Percentiles rank a stretch among this genome's conserved stretches.
Evolutionary conservation across 2,113 vertebrate genomes (phyloP).

Genomic region (Falcunculus frontatus): DNA sequence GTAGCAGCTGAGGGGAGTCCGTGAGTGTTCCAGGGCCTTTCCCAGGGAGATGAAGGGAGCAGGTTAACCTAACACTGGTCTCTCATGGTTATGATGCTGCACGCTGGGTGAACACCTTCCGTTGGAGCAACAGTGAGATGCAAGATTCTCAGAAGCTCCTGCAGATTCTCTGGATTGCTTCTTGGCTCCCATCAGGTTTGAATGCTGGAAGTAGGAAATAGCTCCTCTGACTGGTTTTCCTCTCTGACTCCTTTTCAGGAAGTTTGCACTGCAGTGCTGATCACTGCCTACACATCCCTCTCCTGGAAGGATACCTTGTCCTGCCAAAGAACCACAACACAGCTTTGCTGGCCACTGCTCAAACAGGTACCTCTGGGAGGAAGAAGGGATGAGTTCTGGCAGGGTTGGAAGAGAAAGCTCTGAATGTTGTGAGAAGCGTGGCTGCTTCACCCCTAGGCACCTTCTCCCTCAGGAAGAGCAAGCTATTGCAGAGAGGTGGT

Average conservation of each 20-base stretch:
- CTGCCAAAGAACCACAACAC: constrained; percentile 87
- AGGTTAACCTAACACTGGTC: background rate
- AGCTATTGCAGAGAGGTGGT: background rate
- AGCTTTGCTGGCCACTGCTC: constrained; percentile 93
- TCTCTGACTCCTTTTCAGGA: constrained; percentile 69
- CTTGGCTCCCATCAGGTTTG: background rate
- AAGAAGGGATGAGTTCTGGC: background rate
- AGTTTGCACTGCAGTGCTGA: constrained; percentile 85
- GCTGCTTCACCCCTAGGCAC: background rate
- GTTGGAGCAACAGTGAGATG: background rate
- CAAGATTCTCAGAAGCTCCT: background rate
- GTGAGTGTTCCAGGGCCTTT: background rate
- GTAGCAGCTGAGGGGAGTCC: background rate
- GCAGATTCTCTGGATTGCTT: background rate
- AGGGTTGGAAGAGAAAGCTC: background rate
- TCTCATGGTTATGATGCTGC: background rate
- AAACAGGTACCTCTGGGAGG: constrained; percentile 77
- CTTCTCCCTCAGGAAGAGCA: background rate
- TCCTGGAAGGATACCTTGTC: constrained; percentile 93
- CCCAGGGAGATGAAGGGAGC: background rate
- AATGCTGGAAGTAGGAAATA: background rate
- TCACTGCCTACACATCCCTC: constrained; percentile 86
- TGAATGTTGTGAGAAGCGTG: background rate
- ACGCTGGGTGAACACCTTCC: background rate
- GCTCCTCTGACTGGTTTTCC: background rate